Evolutionary conservation across 1,140 invertebrate species (phyloP), one percentile per base, ranked within the genome.

Genomic region (Drosophila mauritiana): DNA sequence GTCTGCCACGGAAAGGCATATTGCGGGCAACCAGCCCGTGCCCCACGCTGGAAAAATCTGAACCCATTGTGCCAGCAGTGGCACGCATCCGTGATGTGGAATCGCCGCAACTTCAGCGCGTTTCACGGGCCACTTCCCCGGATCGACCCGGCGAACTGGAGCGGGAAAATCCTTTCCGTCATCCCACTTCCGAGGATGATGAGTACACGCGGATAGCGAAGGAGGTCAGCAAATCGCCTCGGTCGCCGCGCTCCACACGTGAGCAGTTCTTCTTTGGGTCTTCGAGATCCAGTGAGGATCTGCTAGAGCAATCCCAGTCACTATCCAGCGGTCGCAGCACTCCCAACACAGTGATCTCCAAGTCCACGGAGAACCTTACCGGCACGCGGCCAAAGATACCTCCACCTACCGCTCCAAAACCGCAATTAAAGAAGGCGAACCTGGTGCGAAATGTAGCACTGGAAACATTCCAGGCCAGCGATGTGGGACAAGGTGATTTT

Each of bases 401-500:
- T 57, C 92, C 92, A 2, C 92, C 92, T 2, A 76, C 76, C 46
- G 55, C 78, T 13, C 90, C 92, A 6, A 92, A 92, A 42, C 92
- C 91, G 22, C 81, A 83, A 61, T 63, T 92, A 0, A 92, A 92
- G 67, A 86, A 88, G 51, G 92, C 92, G 15, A 80, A 92, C 54
- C 55, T 92, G 17, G 77, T 91, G 37, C 78, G 80, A 5, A 92
- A 92, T 52, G 70, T 79, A 17, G 91, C 90, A 1, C 70, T 92
- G 27, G 89, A 92, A 42, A 84, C 74, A 8, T 91, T 92, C 45
- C 90, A 92, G 59, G 80, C 77, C 63, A 82, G 62, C 20, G 91
- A 92, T 62, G 81, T 92, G 49, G 91, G 90, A 0, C 84, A 92
- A 11, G 91, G 91, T 8, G 91, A 92, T 55, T 92, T 92, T 52